phyloP scores from a whole-genome alignment of 1,140 invertebrate genomes.

The Drosophila malerkotliana region DNA sequence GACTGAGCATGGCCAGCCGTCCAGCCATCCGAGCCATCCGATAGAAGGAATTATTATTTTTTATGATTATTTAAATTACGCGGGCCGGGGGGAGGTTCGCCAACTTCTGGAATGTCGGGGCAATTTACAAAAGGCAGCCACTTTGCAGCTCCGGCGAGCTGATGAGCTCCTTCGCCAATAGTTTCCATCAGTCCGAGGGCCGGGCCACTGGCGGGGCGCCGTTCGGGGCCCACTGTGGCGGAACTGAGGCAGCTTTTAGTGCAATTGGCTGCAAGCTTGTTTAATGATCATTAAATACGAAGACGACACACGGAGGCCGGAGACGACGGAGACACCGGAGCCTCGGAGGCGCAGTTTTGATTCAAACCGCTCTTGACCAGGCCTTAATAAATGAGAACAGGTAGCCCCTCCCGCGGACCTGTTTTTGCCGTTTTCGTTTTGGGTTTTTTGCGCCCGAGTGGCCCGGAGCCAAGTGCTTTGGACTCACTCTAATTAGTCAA shows the following conservation, averaged over 20 bases:
- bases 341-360: constrained; percentile 60
- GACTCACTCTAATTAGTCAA: constrained; percentile 81
- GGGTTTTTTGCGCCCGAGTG: constrained; percentile 41
- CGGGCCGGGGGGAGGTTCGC: constrained; percentile 30
- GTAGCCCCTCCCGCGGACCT: constrained; percentile 37
- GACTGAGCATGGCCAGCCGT: constrained; percentile 26
- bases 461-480: constrained; percentile 69
- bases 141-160: constrained; percentile 58
- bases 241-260: constrained; percentile 60
- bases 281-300: constrained; percentile 81
- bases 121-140: constrained; percentile 75
- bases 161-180: constrained; percentile 60
- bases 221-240: constrained; percentile 13
- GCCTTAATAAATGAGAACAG: constrained; percentile 80
- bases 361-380: constrained; percentile 80
- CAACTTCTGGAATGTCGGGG: constrained; percentile 62
- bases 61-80: constrained; percentile 82
- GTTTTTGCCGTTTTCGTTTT: constrained; percentile 10
- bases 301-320: constrained; percentile 65
- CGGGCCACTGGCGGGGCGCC: neutral
- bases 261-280: constrained; percentile 78
- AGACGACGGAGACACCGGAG: constrained; percentile 6
- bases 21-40: constrained; percentile 20
- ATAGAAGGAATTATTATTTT: constrained; percentile 80
- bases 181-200: constrained; percentile 73